Conservation (phyloP, 2,797 vertebrate species). For the Crenichthys baileyi region DNA sequence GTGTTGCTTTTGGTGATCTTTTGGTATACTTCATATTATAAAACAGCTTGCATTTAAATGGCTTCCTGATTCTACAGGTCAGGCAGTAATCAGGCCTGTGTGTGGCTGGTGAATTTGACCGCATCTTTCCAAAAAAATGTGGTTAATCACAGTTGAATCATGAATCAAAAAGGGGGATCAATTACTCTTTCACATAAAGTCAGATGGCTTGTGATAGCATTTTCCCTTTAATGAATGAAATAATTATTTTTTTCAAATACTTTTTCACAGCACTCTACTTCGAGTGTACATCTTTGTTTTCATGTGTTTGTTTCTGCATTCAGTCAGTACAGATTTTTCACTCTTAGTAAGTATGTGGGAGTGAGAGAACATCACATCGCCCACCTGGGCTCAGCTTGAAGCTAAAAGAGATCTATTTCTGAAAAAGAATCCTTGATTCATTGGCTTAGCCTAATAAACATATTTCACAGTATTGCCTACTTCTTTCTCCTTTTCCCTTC, state of each 20-base stretch:
- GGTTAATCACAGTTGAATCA: not conserved
- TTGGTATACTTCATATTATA: no score
- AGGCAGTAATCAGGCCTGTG: no score
- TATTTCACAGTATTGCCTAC: constrained; percentile 60
- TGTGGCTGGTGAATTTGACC: not conserved
- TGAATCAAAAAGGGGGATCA: not conserved
- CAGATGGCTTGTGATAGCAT: not conserved
- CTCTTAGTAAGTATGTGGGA: constrained; percentile 61
- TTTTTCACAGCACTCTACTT: not conserved
- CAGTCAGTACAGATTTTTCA: constrained; percentile 64
- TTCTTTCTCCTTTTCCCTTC: constrained; percentile 34
- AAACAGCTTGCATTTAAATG: no score
- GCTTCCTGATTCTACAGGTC: no score
- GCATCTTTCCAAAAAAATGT: not conserved
- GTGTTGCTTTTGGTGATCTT: no score
- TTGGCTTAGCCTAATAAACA: constrained; percentile 63
- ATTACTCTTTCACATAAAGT: not conserved
- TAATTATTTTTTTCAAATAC: not conserved
- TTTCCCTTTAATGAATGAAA: not conserved
- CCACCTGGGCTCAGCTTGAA: constrained; percentile 65
- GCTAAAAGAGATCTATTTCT: constrained; percentile 63
- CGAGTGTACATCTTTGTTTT: constrained; percentile 6
- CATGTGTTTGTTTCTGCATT: constrained; percentile 25
- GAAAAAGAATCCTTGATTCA: constrained; percentile 68
- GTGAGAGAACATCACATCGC: constrained; percentile 70